Evolutionary conservation across 2,113 vertebrate genomes (phyloP), one percentile per base, ranked within the genome.

Genomic region (Pimephales promelas): DNA sequence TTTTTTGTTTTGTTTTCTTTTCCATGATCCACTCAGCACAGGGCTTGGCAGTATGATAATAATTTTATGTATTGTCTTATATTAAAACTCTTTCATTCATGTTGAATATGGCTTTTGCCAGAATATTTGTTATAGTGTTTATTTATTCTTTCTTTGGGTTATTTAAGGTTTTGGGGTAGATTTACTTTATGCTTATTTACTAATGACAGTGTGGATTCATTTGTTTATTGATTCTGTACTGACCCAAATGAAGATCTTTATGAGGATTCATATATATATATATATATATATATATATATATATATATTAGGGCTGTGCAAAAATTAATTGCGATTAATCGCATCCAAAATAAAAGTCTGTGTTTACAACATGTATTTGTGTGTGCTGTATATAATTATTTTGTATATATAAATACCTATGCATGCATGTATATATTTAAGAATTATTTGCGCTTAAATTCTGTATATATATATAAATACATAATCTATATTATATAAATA

Each of bases 161-260:
- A 91, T 92, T 90, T 92, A 93, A 93, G 95, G 94, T 93, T 90
- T 92, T 92, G 93, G 92, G 92, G 95, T 95, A 95, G 97, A 96
- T 98, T 95, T 97, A 97, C 97, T 97, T 96, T 96, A 95, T 96
- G 95, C 94, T 95, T 93, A 95, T 93, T 93, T 86, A 94, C 93
- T 92, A 93, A 92, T 90, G 64, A 91, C 84, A 84, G 87, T 79
- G 31, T 88, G 93, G 91, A 91, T 93, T 92, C 9, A 40, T 89
- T 91, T 92, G 94, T 90, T 93, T 52, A 89, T 87, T 91, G 86
- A 85, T 90, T 92, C 92, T 95, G 88, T 92, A 93, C 90, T 88
- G 82, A 92, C 89, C 85, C 84, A 79, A 86, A 90, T 90, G 87
- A 89, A 86, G 87, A 76, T n/a, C n/a, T n/a, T n/a, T n/a, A n/a